Conservation (phyloP, 1,140 invertebrate species). For the Marisa cornuarietis region DNA sequence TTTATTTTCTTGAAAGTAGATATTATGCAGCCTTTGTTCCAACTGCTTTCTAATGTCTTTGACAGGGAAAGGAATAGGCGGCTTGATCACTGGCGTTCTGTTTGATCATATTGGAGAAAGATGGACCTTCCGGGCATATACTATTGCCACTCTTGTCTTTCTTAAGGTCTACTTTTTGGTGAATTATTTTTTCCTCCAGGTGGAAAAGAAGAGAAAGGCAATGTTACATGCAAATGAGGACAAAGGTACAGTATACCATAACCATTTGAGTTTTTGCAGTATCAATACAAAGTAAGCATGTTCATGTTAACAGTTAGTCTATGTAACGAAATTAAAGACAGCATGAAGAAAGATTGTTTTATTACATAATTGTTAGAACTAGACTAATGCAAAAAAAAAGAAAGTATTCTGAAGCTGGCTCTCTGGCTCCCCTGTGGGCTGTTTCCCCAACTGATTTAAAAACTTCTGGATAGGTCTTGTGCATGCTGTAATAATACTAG, state of each 20-base stretch:
- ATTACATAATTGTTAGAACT: too few relatives aligned
- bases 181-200: constrained; percentile 30
- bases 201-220: neutral
- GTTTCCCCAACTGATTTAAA: too few relatives aligned
- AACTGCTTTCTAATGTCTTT: too few relatives aligned
- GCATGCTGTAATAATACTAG: too few relatives aligned
- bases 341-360: too few relatives aligned
- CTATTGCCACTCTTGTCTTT: constrained; percentile 19
- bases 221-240: neutral
- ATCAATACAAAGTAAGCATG: neutral
- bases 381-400: too few relatives aligned
- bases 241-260: neutral
- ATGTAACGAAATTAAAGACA: neutral
- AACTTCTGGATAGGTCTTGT: too few relatives aligned
- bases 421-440: too few relatives aligned
- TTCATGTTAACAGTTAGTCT: neutral
- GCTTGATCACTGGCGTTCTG: constrained; percentile 37
- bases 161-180: constrained; percentile 26
- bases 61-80: constrained; percentile 41
- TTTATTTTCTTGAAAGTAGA: too few relatives aligned
- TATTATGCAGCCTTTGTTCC: too few relatives aligned
- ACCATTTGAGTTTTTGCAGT: neutral
- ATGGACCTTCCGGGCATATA: constrained; percentile 32
- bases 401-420: too few relatives aligned
- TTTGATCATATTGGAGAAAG: constrained; percentile 30